Conservation (phyloP, 2,113 vertebrate genomes). For the Cervus canadensis region DNA sequence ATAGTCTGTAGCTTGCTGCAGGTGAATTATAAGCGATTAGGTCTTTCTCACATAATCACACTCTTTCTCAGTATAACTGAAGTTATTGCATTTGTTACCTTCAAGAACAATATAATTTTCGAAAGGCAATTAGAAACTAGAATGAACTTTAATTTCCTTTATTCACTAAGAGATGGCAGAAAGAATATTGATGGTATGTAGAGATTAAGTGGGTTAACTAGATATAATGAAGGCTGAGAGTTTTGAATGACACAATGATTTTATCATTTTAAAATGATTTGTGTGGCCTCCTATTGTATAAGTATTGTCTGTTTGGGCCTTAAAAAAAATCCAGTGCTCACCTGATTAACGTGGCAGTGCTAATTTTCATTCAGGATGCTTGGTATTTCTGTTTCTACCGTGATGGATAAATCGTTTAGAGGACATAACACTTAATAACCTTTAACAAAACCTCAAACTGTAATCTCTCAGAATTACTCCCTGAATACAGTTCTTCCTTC, state of each 20-base stretch:
- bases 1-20: neutral
- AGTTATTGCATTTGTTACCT: neutral
- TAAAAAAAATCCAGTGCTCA: neutral
- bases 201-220: neutral
- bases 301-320: neutral
- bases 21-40: neutral
- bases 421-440: constrained; percentile 23
- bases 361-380: neutral
- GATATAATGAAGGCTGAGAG: neutral
- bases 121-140: neutral
- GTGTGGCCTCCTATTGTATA: neutral
- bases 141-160: neutral
- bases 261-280: neutral
- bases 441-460: constrained; percentile 38
- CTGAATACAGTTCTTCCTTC: neutral
- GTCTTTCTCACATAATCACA: neutral
- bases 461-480: constrained; percentile 40
- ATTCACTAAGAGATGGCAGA: neutral
- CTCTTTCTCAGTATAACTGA: neutral
- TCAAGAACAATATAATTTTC: neutral
- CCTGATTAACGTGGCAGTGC: neutral
- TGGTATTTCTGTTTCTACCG: neutral
- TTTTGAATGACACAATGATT: neutral
- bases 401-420: constrained; percentile 23
- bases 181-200: neutral